phyloP scores from a whole-genome alignment of 2,113 vertebrate genomes.

The Tragelaphus buxtoni region DNA sequence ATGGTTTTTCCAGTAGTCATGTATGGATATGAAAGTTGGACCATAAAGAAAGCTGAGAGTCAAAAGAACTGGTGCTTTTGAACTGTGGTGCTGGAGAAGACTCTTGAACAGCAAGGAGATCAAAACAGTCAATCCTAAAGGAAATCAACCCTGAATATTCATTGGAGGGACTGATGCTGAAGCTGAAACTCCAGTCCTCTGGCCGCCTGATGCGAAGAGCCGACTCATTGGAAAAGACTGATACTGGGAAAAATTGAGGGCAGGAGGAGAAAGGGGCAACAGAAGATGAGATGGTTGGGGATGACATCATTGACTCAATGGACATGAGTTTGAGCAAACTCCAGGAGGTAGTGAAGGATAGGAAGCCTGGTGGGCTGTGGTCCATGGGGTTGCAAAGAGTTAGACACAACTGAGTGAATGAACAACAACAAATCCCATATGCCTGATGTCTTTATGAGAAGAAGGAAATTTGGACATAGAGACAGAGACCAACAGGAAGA shows the following conservation, averaged over 20 bases:
- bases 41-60: not conserved
- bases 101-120: not conserved
- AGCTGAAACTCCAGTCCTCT: not conserved
- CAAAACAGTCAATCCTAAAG: not conserved
- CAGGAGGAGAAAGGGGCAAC: not conserved
- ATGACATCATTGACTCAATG: not conserved
- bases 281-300: not conserved
- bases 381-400: not conserved
- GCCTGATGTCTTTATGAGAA: not conserved
- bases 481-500: not conserved
- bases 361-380: not conserved
- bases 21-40: not conserved
- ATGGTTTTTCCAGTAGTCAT: not conserved
- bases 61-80: not conserved
- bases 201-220: not conserved
- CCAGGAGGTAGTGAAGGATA: not conserved
- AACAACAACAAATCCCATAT: not conserved
- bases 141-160: not conserved
- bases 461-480: not conserved
- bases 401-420: not conserved
- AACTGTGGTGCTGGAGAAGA: not conserved
- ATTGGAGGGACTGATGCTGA: not conserved
- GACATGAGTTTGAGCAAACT: not conserved
- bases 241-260: not conserved
- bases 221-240: not conserved